Evolutionary conservation across 2,113 vertebrate genomes (phyloP), one percentile per base, ranked within the genome.

Genomic region (Pangasianodon gigas): DNA sequence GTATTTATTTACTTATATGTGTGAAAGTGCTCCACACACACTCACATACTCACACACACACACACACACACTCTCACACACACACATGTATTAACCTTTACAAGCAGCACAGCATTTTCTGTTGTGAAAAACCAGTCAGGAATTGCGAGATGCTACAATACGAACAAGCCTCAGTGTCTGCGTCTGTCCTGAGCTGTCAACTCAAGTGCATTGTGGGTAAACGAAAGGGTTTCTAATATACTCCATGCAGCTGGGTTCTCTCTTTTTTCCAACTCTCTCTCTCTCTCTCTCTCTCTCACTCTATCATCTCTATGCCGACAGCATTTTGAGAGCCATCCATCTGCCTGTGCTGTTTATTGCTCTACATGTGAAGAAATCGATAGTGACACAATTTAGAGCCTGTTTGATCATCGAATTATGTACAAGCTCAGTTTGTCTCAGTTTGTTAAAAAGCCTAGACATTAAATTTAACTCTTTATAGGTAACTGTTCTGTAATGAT

Each of bases 171-270:
- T 32, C 67, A 16, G 62, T 67, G 26, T 10, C 62, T n/a, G 26
- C 10, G 9, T n/a, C 6, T 6, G 7, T 54, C 71, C 75, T 83
- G 77, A 82, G 67, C 52, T 84, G 84, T 77, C 77, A 87, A 44
- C 75, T 88, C 37, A 51, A 52, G 77, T 86, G 84, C 52, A 86
- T 16, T 83, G 77, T 84, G 77, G 84, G 32, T 84, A 81, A 91
- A 54, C 83, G 65, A 77, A 60, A 83, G 75, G 44, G 5, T 48
- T 14, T 90, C 13, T 87, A 56, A 79, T 85, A 71, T 18, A 90
- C 60, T 84, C 58, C n/a, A 11, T 51, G 48, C 67, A 80, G 19
- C 75, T 92, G 85, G 77, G 71, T 62, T 82, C 18, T 41, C 81
- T 75, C 32, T 77, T 19, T 58, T 54, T 87, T 32, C 52, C 32